Conservation (phyloP, 2,113 vertebrate genomes). For the Erinaceus europaeus region DNA sequence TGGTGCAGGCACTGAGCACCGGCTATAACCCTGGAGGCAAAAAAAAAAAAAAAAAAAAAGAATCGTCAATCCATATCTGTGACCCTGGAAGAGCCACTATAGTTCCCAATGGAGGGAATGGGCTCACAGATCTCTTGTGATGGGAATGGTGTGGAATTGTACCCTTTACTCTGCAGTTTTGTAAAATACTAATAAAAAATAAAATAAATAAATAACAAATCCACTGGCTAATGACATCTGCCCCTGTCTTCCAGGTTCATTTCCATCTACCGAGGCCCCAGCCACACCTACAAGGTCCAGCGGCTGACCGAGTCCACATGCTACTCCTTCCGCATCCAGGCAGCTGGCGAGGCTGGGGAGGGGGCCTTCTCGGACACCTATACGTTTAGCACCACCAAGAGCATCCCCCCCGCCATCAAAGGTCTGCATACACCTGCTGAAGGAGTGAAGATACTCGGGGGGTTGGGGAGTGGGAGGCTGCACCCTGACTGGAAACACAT, state of each 20-base stretch:
- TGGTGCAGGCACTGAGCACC: too few species aligned
- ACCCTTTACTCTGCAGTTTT: too few species aligned
- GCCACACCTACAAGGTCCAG: constrained; percentile 98
- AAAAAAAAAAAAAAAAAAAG: too few species aligned
- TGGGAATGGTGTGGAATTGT: too few species aligned
- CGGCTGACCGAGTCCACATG: constrained; percentile 92
- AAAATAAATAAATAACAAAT: too few species aligned
- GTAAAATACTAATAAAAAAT: too few species aligned
- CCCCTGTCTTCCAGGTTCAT: constrained; percentile 87
- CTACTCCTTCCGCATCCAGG: constrained; percentile 97
- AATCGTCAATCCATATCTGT: too few species aligned
- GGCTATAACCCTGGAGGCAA: too few species aligned
- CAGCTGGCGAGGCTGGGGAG: constrained; percentile 92
- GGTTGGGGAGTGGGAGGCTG: background rate
- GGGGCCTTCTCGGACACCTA: constrained; percentile 93
- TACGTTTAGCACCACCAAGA: constrained; percentile 96
- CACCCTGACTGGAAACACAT: background rate
- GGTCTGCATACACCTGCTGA: constrained; percentile 78
- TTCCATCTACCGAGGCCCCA: constrained; percentile 95
- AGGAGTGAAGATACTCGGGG: background rate
- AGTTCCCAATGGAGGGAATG: too few species aligned
- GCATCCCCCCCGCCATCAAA: constrained; percentile 94
- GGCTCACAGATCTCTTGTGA: too few species aligned
- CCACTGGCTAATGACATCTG: background rate
- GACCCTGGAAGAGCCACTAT: too few species aligned